Evolutionary conservation across 2,888 invertebrate genomes (phyloP).

Genomic region (Lasioglossum vierecki): DNA sequence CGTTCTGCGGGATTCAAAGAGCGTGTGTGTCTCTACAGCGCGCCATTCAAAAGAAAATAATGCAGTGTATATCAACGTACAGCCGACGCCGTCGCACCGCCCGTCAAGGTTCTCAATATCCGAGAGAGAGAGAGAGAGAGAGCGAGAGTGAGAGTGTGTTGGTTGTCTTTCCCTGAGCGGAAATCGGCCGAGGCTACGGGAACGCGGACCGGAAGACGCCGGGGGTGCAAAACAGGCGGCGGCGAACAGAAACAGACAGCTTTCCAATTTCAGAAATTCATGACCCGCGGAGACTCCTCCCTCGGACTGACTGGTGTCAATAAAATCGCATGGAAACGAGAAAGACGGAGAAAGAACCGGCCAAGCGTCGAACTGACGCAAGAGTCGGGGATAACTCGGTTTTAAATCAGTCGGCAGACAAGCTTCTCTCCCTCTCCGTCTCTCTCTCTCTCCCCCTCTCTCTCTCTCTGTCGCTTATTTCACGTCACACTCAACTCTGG

Average conservation of each 20-base stretch:
- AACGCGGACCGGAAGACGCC: constrained; percentile 12
- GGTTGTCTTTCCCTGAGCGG: constrained; percentile 37
- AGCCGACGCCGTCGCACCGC: background rate
- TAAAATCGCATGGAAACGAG: constrained; percentile 64
- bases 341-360: background rate
- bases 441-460: background rate
- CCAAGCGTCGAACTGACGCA: constrained; percentile 24
- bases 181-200: constrained; percentile 1
- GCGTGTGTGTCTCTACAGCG: background rate
- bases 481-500: background rate
- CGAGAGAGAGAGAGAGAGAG: constrained; percentile 6
- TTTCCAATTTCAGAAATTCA: constrained; percentile 74
- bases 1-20: constrained; percentile 13
- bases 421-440: background rate
- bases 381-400: constrained; percentile 40
- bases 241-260: constrained; percentile 62
- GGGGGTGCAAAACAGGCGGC: constrained; percentile 33
- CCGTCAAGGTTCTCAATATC: constrained; percentile 53
- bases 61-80: constrained; percentile 43
- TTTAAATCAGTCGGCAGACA: constrained; percentile 42
- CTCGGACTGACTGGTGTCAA: constrained; percentile 67
- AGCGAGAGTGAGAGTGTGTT: constrained; percentile 24
- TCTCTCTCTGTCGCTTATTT: background rate
- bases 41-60: constrained; percentile 29
- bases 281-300: constrained; percentile 52